Base-by-base conservation (phyloP, 2,113 vertebrate genomes). In the Corvus moneduloides region DNA sequence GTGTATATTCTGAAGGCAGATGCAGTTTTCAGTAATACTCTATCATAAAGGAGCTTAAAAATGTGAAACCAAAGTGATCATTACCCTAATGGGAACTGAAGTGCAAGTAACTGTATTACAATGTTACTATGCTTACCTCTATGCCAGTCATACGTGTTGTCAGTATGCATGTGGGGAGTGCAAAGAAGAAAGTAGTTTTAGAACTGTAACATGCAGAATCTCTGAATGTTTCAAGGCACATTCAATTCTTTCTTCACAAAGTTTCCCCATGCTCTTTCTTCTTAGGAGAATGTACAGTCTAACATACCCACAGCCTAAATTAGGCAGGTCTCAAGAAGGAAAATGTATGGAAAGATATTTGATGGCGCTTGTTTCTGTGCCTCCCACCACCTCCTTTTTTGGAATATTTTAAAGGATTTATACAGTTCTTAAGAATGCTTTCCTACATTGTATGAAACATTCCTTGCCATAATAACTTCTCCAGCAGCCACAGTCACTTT, bases 401-500 rank as follows among this genome's bases (percentile, higher is more conserved):
- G 27, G 5, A 61, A 28, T 24, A 5, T 51, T 79, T 83, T 68
- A 52, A 79, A 82, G 26, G 16, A 30, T 82, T 82, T 37, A 51
- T 54, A 5, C 4, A 23, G 21, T 82, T 87, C 20, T 92, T 61
- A 61, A n/a, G 44, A 72, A 76, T 51, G 13, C 4, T 84, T 84
- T 55, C 52, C 19, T 52, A 7, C 0, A 0, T n/a, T 11, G 7
- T n/a, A 37, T 16, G 77, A 73, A 80, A 54, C 28, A 51, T 62
- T 43, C 11, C 23, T 77, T 73, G 49, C 26, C 77, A 21, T 56
- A 63, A 7, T 10, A 80, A 64, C 10, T 56, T n/a, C 4, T 77
- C 6, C 18, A 58, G 6, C 30, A 49, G 28, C 33, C 41, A 6
- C 10, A 4, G 43, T 76, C 80, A 18, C 32, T 46, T 56, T 75